These are phyloP conservation scores for Andrena camellia DNA, from an alignment of 2,888 invertebrate genomes.

Conservation along the genomic window DNA sequence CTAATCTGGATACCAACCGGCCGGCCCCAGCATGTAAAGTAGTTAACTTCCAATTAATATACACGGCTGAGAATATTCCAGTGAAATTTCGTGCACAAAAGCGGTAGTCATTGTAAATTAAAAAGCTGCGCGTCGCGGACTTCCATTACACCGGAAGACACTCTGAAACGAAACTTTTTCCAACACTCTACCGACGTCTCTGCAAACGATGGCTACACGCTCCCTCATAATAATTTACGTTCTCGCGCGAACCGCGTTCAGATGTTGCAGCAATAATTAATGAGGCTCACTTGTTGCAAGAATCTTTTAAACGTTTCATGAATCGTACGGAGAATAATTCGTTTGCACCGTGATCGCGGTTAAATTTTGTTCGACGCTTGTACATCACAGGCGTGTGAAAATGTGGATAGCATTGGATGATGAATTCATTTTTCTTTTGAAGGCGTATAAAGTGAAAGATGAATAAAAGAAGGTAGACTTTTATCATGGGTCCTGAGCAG, in stretches of 20 bases:
- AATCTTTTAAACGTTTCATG: constrained; percentile 57
- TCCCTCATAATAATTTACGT: constrained; percentile 47
- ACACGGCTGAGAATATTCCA: constrained; percentile 33
- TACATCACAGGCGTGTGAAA: neutral
- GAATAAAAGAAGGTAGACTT: no score
- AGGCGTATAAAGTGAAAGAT: neutral
- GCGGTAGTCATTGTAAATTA: constrained; percentile 34
- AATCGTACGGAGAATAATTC: constrained; percentile 44
- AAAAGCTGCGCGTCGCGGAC: constrained; percentile 27
- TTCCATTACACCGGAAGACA: constrained; percentile 47
- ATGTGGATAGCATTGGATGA: neutral
- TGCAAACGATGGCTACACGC: constrained; percentile 27
- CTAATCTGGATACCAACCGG: constrained; percentile 38
- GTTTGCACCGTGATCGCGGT: constrained; percentile 25
- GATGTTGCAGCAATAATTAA: constrained; percentile 53
- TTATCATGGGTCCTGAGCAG: no score
- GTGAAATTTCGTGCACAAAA: constrained; percentile 34
- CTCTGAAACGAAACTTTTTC: constrained; percentile 29
- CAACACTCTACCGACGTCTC: neutral
- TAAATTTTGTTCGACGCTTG: constrained; percentile 17
- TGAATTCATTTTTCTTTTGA: constrained; percentile 5
- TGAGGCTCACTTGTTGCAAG: constrained; percentile 60
- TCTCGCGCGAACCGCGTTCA: constrained; percentile 39
- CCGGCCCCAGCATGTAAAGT: constrained; percentile 26
- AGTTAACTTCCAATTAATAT: constrained; percentile 59